Evolutionary conservation across 1,140 invertebrate species (phyloP).

Genomic region (Drosophila biarmipes): DNA sequence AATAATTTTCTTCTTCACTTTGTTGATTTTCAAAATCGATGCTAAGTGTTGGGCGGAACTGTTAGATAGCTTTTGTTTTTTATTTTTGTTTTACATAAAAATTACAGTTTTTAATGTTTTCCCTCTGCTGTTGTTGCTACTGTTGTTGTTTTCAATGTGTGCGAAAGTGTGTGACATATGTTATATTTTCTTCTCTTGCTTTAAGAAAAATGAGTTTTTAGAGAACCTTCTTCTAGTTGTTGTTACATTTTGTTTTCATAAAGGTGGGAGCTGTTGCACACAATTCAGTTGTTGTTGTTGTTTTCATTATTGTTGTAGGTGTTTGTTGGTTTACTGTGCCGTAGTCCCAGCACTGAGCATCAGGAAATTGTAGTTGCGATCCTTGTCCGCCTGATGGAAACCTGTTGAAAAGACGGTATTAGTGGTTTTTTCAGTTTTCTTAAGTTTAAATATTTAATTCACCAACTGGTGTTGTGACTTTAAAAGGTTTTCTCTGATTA

Average conservation of each 20-base stretch:
- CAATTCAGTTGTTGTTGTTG: conserved; percentile 69
- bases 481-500: no score
- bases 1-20: conserved; percentile 38
- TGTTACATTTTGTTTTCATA: conserved; percentile 16
- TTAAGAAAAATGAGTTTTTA: conserved; percentile 21
- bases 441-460: background rate
- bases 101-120: conserved; percentile 31
- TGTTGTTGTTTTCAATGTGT: conserved; percentile 26
- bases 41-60: conserved; percentile 81
- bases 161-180: conserved; percentile 32
- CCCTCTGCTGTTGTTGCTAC: conserved; percentile 9
- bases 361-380: conserved; percentile 69
- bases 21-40: conserved; percentile 81
- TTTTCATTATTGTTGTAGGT: conserved; percentile 45
- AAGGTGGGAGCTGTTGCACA: conserved; percentile 81
- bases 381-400: conserved; percentile 70
- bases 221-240: conserved; percentile 42
- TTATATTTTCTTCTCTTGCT: conserved; percentile 2
- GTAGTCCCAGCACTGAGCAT: conserved; percentile 65
- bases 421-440: background rate
- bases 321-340: conserved; percentile 56
- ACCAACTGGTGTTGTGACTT: background rate
- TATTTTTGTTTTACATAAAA: conserved; percentile 23
- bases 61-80: conserved; percentile 59
- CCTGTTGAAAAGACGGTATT: conserved; percentile 15